Percentiles rank a stretch among this genome's conserved stretches.
phyloP scores from a whole-genome alignment of 2,888 invertebrate species.

The Coecobrya sp. region DNA sequence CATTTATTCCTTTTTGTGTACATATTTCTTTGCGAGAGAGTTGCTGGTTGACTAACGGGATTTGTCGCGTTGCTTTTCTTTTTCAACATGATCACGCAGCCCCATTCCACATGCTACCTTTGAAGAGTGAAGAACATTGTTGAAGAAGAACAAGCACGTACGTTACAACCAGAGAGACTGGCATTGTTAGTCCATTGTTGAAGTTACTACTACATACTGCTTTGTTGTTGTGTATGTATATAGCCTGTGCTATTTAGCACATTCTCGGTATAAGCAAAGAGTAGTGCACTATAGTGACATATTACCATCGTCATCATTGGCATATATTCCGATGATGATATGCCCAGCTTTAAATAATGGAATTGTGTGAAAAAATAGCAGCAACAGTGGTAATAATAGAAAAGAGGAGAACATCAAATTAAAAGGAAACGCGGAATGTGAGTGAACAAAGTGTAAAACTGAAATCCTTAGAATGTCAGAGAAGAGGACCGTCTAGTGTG shows the following conservation, averaged over 20 bases:
- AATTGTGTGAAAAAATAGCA: neutral
- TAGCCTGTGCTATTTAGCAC: constrained; percentile 5
- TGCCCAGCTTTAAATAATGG: neutral
- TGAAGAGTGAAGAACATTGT: constrained; percentile 10
- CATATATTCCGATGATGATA: neutral
- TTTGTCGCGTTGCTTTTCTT: constrained; percentile 48
- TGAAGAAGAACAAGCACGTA: neutral
- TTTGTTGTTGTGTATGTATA: constrained; percentile 4
- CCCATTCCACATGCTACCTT: constrained; percentile 70
- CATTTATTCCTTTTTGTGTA: too few relatives aligned
- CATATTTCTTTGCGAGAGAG: constrained; percentile 4
- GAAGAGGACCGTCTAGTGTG: too few relatives aligned
- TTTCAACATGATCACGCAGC: constrained; percentile 46
- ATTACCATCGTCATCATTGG: neutral
- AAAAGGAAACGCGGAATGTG: neutral
- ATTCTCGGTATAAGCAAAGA: neutral
- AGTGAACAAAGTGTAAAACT: constrained; percentile 9
- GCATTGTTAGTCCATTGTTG: neutral
- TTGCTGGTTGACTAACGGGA: constrained; percentile 49
- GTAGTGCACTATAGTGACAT: neutral
- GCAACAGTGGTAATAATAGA: neutral
- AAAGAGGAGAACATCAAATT: neutral
- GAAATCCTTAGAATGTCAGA: too few relatives aligned
- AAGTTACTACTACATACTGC: neutral
- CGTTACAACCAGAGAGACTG: neutral